These are phyloP conservation scores for Thryonomys swinderianus DNA, from an alignment of 2,113 vertebrate genomes.

Conservation along the genomic window DNA sequence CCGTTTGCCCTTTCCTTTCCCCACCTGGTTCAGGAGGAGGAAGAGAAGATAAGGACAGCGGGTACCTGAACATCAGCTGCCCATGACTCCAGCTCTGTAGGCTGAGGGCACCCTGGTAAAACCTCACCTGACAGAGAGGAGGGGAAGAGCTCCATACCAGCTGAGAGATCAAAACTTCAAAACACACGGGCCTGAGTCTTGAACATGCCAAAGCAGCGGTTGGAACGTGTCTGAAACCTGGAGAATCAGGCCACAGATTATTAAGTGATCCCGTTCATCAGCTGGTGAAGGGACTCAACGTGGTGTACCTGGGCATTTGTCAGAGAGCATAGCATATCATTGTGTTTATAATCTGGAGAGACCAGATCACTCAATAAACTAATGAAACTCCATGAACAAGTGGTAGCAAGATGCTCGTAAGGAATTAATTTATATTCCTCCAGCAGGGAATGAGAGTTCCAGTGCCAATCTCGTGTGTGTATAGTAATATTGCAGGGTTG, in stretches of 20 bases:
- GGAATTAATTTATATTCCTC: neutral
- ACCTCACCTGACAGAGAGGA: neutral
- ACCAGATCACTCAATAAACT: neutral
- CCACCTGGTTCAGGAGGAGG: neutral
- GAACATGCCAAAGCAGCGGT: neutral
- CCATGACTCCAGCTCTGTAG: neutral
- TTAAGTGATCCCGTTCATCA: neutral
- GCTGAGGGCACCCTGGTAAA: neutral
- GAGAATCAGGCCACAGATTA: neutral
- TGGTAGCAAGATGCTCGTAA: neutral
- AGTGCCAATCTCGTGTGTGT: neutral
- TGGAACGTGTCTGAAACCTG: neutral
- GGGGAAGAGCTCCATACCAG: neutral
- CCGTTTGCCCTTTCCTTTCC: neutral
- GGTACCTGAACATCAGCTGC: neutral
- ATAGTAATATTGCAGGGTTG: neutral
- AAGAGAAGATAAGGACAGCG: neutral
- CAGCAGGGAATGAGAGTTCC: neutral
- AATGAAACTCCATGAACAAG: neutral
- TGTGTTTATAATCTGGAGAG: neutral
- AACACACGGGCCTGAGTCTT: neutral
- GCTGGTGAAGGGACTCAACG: neutral
- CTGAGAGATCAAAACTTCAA: neutral
- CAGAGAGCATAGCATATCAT: neutral
- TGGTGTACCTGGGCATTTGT: neutral